These are phyloP conservation scores for Gambelia wislizenii DNA, from an alignment of 2,797 vertebrate genomes.

Conservation along the genomic window DNA sequence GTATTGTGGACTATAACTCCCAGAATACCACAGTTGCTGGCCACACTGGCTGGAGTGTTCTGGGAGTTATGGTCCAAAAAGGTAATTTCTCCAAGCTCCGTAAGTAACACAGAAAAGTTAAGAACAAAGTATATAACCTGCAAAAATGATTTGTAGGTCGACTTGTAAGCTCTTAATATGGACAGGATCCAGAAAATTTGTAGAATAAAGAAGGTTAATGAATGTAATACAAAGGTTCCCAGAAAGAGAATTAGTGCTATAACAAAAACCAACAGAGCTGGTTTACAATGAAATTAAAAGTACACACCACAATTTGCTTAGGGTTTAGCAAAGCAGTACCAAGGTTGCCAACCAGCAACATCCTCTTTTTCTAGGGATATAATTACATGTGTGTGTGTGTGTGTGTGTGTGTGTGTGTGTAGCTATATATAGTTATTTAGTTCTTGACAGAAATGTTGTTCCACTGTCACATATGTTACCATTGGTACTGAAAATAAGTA, in stretches of 20 bases:
- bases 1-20: neutral
- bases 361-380: accelerated
- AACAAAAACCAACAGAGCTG: conserved; percentile 50
- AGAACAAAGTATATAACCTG: neutral
- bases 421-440: too few species aligned
- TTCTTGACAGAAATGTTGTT: too few species aligned
- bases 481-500: too few species aligned
- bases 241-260: conserved; percentile 56
- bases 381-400: conserved; percentile 6
- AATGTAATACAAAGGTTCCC: conserved; percentile 49
- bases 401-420: too few species aligned
- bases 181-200: conserved; percentile 1
- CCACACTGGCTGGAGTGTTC: neutral
- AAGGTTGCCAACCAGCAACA: neutral
- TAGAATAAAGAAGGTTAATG: conserved; percentile 45
- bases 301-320: conserved; percentile 18
- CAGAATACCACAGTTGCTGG: neutral
- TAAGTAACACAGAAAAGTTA: neutral
- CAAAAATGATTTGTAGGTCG: neutral
- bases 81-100: too few species aligned
- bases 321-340: conserved; percentile 1
- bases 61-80: neutral
- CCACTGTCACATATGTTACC: too few species aligned
- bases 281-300: conserved; percentile 41
- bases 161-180: conserved; percentile 11